Base-by-base conservation (phyloP, 2,113 vertebrate species). In the Sinocyclocheilus anshuiensis region DNA sequence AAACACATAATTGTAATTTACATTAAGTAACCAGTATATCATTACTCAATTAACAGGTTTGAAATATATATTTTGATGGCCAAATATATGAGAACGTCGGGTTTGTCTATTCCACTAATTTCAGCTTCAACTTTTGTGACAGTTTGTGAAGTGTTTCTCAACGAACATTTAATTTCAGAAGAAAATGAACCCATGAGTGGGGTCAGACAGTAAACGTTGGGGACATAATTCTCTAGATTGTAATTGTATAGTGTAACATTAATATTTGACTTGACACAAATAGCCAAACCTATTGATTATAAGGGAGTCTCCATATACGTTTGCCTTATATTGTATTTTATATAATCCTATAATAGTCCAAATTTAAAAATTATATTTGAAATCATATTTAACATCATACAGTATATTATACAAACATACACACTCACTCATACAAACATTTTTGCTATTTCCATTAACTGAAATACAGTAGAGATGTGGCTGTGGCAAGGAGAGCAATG, bases 401-500 rank as follows among this genome's bases (percentile, higher is more conserved):
- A 53, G 4, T 20, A 13, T 50, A 29, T 50, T 22, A 50, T 39
- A 48, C 55, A 79, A 42, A 29, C n/a, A 80, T 63, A 42, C 55
- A 13, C 33, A 22, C 18, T 45, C 80, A 82, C 15, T 24, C 29
- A 71, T 3, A 36, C 33, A 9, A 50, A 81, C 18, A 55, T n/a
- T 1, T 36, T 13, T 24, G 5, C 0, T 53, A 29, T 76, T 39
- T 91, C 36, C 89, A 1, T 80, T 94, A 92, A 77, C 7, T 92
- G 24, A 95, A 90, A 87, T 95, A 95, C 6, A 95, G 87, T 76
- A 94, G 89, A 0, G 94, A 94, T 22, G 89, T 92, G 26, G 91
- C 94, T 11, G 92, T 86, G 69, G 94, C 94, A 4, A 95, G 92
- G 1, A 95, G 79, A 65, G 92, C 93, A 2, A 91, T 88, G 29